A percentile compares a stretch with the other conserved stretches of the same genome.
Conservation (phyloP, 2,888 invertebrate genomes). For the Platycnemis pennipes region DNA sequence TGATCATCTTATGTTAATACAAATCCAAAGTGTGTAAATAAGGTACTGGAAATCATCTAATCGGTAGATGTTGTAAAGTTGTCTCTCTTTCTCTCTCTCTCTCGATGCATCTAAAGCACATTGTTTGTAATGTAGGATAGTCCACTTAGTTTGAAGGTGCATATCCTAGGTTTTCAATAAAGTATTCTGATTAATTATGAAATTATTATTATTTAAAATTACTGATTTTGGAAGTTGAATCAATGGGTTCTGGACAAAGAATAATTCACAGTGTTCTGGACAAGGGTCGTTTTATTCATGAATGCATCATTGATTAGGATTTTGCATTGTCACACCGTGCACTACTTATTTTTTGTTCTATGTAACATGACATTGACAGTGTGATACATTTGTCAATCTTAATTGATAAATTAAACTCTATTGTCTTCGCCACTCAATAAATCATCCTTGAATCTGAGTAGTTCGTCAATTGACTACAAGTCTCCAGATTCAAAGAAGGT, state of each 20-base stretch:
- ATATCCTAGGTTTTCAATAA: conserved; percentile 61
- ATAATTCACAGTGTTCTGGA: too few relatives aligned
- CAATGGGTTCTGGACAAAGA: too few relatives aligned
- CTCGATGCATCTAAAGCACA: conserved; percentile 45
- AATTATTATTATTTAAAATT: conserved; percentile 18
- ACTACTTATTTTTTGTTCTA: background rate
- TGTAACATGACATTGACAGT: background rate
- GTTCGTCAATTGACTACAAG: too few relatives aligned
- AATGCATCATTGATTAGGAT: too few relatives aligned
- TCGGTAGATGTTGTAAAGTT: conserved; percentile 34
- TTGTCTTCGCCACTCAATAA: too few relatives aligned
- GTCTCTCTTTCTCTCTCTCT: conserved; percentile 20
- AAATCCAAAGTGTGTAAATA: conserved; percentile 58
- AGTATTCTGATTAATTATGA: conserved; percentile 54
- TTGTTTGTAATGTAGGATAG: conserved; percentile 53
- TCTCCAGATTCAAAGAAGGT: too few relatives aligned
- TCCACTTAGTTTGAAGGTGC: conserved; percentile 40
- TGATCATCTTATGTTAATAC: conserved; percentile 21
- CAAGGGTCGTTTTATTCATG: too few relatives aligned
- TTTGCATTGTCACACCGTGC: background rate
- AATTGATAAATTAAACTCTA: too few relatives aligned
- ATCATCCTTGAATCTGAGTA: too few relatives aligned
- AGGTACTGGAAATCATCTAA: conserved; percentile 37
- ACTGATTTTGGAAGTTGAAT: too few relatives aligned
- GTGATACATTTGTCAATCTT: too few relatives aligned